Conservation (phyloP, 2,113 vertebrate species). For the Lota lota region DNA sequence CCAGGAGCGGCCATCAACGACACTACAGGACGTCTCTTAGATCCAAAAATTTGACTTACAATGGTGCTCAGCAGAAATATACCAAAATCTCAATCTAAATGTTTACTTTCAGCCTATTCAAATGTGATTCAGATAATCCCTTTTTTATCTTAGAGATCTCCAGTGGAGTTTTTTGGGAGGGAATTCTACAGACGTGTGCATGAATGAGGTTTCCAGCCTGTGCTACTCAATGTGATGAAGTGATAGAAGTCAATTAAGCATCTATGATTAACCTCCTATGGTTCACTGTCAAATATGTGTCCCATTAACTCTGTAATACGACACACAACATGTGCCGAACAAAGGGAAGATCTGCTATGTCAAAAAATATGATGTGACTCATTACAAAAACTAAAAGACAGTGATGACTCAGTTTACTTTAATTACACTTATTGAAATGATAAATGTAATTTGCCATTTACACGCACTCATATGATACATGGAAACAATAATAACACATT, state of each 20-base stretch:
- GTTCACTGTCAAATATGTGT: conserved; percentile 79
- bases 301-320: conserved; percentile 79
- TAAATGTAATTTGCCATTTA: conserved; percentile 59
- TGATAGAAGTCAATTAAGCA: conserved; percentile 76
- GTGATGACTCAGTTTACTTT: conserved; percentile 58
- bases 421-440: conserved; percentile 72
- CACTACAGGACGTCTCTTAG: too few relatives aligned
- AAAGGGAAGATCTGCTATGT: conserved; percentile 56
- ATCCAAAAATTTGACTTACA: too few relatives aligned
- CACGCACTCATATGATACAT: conserved; percentile 60
- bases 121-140: neutral
- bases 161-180: neutral
- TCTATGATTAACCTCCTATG: conserved; percentile 79
- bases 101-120: neutral
- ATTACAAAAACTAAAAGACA: conserved; percentile 33
- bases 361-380: conserved; percentile 59
- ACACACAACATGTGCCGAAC: conserved; percentile 73
- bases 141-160: conserved; percentile 11
- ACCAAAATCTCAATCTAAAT: too few relatives aligned
- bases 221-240: conserved; percentile 68
- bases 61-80: too few relatives aligned
- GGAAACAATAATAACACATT: conserved; percentile 66
- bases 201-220: conserved; percentile 51
- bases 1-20: too few relatives aligned
- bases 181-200: conserved; percentile 33